Evolutionary conservation across 2,113 vertebrate genomes (phyloP).

Genomic region (Oryzias celebensis): DNA sequence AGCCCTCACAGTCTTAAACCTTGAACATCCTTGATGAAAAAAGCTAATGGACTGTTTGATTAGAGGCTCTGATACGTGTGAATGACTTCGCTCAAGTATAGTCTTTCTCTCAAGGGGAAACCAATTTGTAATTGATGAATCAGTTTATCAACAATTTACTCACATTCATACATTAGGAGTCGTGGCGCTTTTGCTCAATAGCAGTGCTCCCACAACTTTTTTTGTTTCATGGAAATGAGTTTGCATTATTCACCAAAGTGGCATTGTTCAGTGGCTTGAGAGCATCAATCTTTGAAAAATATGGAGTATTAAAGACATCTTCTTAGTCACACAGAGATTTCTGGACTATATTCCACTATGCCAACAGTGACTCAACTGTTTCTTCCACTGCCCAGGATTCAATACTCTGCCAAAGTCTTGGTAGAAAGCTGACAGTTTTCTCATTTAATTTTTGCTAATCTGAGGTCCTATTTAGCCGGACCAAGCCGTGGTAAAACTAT

Average conservation of each 20-base stretch:
- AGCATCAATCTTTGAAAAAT: slow-evolving; percentile 22
- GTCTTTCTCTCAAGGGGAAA: neutral
- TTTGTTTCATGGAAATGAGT: neutral
- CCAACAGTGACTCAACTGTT: neutral
- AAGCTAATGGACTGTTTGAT: slow-evolving; percentile 6
- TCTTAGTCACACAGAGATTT: neutral
- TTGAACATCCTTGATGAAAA: neutral
- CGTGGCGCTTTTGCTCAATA: neutral
- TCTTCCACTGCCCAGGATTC: neutral
- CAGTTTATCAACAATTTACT: neutral
- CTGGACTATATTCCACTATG: too few relatives aligned
- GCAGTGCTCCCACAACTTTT: neutral
- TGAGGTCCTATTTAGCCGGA: slow-evolving; percentile 8
- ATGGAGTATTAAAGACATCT: slow-evolving; percentile 11
- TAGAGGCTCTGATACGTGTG: neutral
- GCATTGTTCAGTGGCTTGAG: slow-evolving; percentile 30
- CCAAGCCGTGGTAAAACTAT: slow-evolving; percentile 3
- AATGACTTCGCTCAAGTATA: neutral
- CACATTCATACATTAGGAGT: neutral
- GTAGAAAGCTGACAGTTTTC: slow-evolving; percentile 2
- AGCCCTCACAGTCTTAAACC: neutral
- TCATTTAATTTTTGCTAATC: slow-evolving; percentile 10
- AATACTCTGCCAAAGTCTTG: slow-evolving; percentile 3
- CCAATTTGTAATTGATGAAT: neutral
- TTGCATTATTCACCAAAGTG: slow-evolving; percentile 12